Conservation (phyloP, 2,888 invertebrate genomes). For the Trachelus iudaicus region DNA sequence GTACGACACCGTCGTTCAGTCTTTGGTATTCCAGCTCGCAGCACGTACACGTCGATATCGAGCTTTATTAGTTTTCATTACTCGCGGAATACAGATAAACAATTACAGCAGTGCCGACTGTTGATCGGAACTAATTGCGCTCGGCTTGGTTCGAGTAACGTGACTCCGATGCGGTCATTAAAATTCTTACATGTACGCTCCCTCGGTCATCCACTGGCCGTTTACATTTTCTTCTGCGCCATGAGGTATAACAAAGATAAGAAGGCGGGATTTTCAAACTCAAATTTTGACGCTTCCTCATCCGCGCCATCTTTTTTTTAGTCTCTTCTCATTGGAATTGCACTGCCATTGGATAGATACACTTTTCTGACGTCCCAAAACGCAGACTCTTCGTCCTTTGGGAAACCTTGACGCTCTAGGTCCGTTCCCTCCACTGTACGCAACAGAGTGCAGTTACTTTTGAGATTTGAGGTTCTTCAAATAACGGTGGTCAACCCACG, state of each 20-base stretch:
- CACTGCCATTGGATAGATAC: not conserved
- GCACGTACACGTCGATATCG: not conserved
- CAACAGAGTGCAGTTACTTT: not conserved
- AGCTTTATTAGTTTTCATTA: not conserved
- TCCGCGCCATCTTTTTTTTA: not conserved
- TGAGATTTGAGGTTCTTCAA: not conserved
- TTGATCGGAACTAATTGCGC: not conserved
- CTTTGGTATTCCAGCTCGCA: not conserved
- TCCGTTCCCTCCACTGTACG: not conserved
- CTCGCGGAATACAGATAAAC: not conserved
- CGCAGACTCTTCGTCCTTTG: not conserved
- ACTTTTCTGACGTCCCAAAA: not conserved
- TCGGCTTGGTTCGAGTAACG: not conserved
- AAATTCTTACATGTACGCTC: not conserved
- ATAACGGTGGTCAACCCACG: not conserved
- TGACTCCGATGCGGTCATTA: not conserved
- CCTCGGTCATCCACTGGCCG: not conserved
- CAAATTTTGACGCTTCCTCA: not conserved
- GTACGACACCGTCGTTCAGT: not conserved
- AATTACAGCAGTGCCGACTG: not conserved
- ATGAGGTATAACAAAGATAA: not conserved
- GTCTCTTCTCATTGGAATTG: not conserved
- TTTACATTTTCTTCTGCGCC: not conserved
- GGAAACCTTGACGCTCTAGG: not conserved
- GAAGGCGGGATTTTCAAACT: not conserved